These are phyloP conservation scores for Alcedo quadribrachys DNA, from an alignment of 2,797 vertebrate species.

Conservation along the genomic window DNA sequence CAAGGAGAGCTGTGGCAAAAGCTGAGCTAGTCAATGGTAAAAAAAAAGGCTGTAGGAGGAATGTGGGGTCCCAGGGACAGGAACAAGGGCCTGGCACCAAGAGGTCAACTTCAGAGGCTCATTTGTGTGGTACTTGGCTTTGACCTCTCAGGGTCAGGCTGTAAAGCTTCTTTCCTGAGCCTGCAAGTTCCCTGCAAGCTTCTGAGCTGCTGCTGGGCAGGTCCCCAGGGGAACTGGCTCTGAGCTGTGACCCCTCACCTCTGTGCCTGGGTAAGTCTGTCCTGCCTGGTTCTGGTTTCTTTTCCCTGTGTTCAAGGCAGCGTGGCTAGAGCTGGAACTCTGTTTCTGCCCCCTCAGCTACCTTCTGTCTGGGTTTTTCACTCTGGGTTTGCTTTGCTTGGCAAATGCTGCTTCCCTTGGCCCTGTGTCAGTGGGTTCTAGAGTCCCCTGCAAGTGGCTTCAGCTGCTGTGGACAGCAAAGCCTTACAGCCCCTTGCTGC, in stretches of 20 bases:
- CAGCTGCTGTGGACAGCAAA: fast-evolving
- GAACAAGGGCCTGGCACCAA: no score
- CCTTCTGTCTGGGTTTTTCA: background rate
- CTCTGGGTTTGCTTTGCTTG: no score
- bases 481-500: fast-evolving
- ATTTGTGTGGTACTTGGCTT: background rate
- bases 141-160: background rate
- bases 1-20: background rate
- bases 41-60: background rate
- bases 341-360: background rate
- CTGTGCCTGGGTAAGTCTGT: no score
- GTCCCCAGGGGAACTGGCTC: background rate
- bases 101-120: background rate
- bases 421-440: fast-evolving
- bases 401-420: background rate
- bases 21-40: background rate
- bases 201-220: background rate
- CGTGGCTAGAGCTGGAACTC: background rate
- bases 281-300: background rate
- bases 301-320: background rate
- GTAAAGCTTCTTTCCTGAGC: background rate
- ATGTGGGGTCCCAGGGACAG: fast-evolving
- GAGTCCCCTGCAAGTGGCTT: fast-evolving
- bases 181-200: background rate
- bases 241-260: background rate